Evolutionary conservation across 2,113 vertebrate species (phyloP).

Genomic region (Lophura nycthemera): DNA sequence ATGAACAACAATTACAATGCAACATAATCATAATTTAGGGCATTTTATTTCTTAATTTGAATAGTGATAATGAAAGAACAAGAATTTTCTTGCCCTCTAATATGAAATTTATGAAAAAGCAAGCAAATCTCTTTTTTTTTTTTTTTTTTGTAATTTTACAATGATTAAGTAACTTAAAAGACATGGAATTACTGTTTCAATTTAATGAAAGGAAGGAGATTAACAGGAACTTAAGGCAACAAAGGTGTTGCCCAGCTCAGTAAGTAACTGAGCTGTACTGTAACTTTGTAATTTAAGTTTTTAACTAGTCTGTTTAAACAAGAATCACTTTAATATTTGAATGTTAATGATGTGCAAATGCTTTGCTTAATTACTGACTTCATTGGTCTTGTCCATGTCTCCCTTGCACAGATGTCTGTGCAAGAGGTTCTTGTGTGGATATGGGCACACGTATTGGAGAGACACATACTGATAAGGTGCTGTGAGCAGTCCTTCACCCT

Average conservation of each 20-base stretch:
- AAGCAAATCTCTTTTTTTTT: neutral
- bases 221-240: neutral
- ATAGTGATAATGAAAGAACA: neutral
- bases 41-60: neutral
- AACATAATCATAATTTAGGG: neutral
- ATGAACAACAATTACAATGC: neutral
- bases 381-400: neutral
- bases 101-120: neutral
- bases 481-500: neutral
- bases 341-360: neutral
- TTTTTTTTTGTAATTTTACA: neutral
- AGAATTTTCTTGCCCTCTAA: neutral
- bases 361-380: neutral
- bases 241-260: neutral
- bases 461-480: neutral
- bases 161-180: neutral
- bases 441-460: neutral
- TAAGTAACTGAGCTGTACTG: neutral
- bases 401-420: neutral
- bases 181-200: neutral
- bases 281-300: neutral
- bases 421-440: neutral
- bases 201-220: neutral
- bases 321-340: neutral
- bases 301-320: neutral